A percentile compares a stretch with the other conserved stretches of the same genome.
These are phyloP conservation scores for Indicator maculatus DNA, from an alignment of 2,113 vertebrate genomes.

Conservation along the genomic window DNA sequence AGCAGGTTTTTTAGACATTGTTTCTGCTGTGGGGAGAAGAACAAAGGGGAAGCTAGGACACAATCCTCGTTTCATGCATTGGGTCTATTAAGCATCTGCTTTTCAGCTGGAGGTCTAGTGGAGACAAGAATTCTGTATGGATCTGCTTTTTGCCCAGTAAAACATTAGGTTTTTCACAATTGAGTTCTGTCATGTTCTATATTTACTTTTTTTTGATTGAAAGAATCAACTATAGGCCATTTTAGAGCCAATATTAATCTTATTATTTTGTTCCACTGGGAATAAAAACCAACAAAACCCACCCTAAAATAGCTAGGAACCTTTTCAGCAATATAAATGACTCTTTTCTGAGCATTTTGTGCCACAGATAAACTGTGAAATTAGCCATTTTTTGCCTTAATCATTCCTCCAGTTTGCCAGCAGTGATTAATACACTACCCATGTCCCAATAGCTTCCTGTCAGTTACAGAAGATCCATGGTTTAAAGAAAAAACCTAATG, in stretches of 20 bases:
- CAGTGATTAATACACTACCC: constrained; percentile 33
- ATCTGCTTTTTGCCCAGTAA: not conserved
- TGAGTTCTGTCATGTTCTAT: not conserved
- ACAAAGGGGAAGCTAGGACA: not conserved
- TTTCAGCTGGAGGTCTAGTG: not conserved
- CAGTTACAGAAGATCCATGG: not conserved
- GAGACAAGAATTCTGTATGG: not conserved
- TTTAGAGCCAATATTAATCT: constrained; percentile 16
- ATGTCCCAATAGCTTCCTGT: not conserved
- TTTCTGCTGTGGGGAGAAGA: not conserved
- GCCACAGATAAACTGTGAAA: constrained; percentile 49
- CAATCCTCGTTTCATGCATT: not conserved
- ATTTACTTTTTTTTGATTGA: constrained; percentile 43
- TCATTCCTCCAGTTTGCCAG: constrained; percentile 1
- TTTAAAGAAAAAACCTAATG: constrained; percentile 8
- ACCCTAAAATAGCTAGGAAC: not conserved
- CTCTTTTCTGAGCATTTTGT: constrained; percentile 18
- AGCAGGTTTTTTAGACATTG: not conserved
- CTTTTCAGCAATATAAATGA: constrained; percentile 15
- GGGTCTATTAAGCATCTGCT: constrained; percentile 6
- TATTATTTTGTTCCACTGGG: constrained; percentile 3
- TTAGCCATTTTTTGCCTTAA: constrained; percentile 16
- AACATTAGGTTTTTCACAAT: not conserved
- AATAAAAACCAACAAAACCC: not conserved
- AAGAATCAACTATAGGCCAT: constrained; percentile 18